A percentile compares a stretch with the other conserved stretches of the same genome.
These are phyloP conservation scores for Galerucella calmariensis DNA, from an alignment of 2,888 invertebrate genomes.

Conservation along the genomic window DNA sequence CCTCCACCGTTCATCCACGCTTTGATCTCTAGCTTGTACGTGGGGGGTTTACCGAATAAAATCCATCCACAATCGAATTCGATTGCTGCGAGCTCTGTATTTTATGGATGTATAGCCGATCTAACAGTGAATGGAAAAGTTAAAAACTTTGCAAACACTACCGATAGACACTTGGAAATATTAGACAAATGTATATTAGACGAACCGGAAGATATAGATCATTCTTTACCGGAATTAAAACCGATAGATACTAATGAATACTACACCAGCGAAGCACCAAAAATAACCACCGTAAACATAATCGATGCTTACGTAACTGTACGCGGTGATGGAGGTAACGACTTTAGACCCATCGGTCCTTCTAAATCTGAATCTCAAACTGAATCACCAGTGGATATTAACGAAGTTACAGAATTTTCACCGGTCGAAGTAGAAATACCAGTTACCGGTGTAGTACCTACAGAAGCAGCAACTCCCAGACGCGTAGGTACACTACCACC, in stretches of 20 bases:
- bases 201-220: conserved; percentile 50
- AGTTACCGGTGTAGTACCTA: conserved; percentile 20
- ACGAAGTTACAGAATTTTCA: neutral
- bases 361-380: neutral
- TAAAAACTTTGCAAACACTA: conserved; percentile 80
- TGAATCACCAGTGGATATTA: neutral
- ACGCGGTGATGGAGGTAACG: conserved; percentile 41
- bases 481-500: conserved; percentile 57
- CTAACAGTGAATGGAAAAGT: conserved; percentile 86
- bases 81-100: conserved; percentile 72
- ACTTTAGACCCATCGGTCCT: conserved; percentile 25
- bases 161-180: conserved; percentile 70
- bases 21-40: conserved; percentile 78
- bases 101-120: conserved; percentile 93
- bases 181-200: conserved; percentile 71
- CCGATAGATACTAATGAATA: conserved; percentile 51
- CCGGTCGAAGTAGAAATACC: neutral
- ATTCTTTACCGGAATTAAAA: conserved; percentile 54
- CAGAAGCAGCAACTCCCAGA: conserved; percentile 55
- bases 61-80: conserved; percentile 68
- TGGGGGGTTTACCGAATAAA: conserved; percentile 84
- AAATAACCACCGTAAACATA: conserved; percentile 44
- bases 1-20: conserved; percentile 72
- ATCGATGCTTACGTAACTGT: conserved; percentile 29
- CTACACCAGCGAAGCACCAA: conserved; percentile 44